Base-by-base conservation (phyloP, 1,140 invertebrate species). In the Cylas formicarius region DNA sequence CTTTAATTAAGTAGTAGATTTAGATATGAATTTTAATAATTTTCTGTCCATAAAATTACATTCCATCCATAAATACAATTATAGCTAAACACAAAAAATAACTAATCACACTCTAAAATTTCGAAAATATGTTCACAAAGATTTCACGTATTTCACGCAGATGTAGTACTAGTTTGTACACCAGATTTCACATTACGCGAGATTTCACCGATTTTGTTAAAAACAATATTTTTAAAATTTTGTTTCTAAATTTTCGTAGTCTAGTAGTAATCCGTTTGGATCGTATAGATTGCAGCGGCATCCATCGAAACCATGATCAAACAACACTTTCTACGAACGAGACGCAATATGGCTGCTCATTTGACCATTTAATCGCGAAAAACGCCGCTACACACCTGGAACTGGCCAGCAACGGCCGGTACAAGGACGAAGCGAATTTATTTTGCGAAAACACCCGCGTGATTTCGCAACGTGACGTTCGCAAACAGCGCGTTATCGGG, bases 371-470 rank as follows among this genome's bases (percentile, higher is more conserved):
- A 3, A 11, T 28, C 3, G n/a, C 17, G 9, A 9, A 29, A 2
- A 2, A 14, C 11, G 16, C 6, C 14, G 8, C 16, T 33, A 21
- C 6, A 0, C 22, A 33, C 21, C 20, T 43, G 22, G 11, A 10
- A 0, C 10, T 13, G 9, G 40, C 14, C 18, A 37, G 37, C 13
- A 37, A 44, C 29, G 48, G 51, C 8, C 26, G 44, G 36, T 51
- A 53, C 24, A 53, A 31, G 14, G 48, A 51, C 31, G 52, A 53
- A 35, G 39, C 42, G 31, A 37, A 53, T 28, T 19, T 47, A 17
- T 53, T 53, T 14, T n/a, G 31, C 13, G 47, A 36, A 31, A 22
- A 44, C 3, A 34, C 26, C 14, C 2, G 22, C 6, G 6, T n/a
- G 4, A 39, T 33, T 4, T 32, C 32, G 27, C 0, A 21, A 33